phyloP scores from a whole-genome alignment of 2,797 vertebrate species.

The Gastrophryne carolinensis region DNA sequence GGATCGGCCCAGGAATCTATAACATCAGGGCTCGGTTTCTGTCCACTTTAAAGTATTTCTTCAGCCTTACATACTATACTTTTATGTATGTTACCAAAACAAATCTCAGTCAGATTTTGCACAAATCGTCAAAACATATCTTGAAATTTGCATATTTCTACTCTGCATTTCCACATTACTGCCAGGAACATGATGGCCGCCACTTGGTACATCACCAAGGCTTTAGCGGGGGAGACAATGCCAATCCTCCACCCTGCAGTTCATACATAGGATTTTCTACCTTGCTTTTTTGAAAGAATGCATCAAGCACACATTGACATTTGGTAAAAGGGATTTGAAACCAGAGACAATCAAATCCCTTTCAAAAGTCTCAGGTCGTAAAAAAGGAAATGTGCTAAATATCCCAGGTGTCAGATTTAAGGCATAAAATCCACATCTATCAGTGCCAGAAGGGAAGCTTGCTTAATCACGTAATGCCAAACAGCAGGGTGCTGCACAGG shows the following conservation, averaged over 20 bases:
- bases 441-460: neutral
- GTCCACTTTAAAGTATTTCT: no score
- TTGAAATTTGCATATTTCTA: no score
- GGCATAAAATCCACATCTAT: constrained; percentile 16
- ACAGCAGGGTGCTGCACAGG: neutral
- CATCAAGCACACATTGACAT: neutral
- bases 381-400: constrained; percentile 15
- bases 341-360: constrained; percentile 30
- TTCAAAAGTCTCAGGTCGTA: constrained; percentile 6
- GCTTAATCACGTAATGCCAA: neutral
- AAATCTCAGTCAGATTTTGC: no score
- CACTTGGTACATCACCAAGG: neutral
- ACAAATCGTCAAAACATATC: no score
- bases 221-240: neutral
- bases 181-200: neutral
- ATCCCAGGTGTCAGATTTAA: constrained; percentile 29
- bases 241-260: neutral
- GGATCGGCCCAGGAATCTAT: no score
- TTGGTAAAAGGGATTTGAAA: constrained; percentile 25
- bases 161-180: no score
- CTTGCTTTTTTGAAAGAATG: neutral
- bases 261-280: neutral
- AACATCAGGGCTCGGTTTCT: no score
- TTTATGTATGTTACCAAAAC: no score
- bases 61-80: no score